phyloP scores from a whole-genome alignment of 2,797 vertebrate species.

The Sardinella longiceps region DNA sequence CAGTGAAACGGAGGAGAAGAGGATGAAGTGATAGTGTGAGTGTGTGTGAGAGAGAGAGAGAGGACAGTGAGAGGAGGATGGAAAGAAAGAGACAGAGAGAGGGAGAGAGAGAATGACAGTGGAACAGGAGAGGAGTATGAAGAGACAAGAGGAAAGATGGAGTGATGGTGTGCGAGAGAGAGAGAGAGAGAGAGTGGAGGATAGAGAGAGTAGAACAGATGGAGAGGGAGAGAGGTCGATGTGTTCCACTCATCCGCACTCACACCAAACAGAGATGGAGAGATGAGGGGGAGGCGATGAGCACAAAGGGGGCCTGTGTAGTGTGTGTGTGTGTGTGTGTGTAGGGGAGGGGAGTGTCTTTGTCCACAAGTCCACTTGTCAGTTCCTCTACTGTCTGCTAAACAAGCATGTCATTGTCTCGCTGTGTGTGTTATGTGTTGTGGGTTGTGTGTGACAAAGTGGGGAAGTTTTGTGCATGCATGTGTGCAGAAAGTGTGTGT shows the following conservation, averaged over 20 bases:
- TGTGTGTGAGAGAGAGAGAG: slow-evolving; percentile 27
- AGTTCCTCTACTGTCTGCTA: slow-evolving; percentile 49
- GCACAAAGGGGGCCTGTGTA: background rate
- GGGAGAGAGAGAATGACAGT: background rate
- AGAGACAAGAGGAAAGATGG: background rate
- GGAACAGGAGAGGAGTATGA: background rate
- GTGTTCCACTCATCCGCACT: background rate
- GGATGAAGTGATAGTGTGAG: slow-evolving; percentile 6
- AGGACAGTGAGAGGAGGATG: too few relatives aligned
- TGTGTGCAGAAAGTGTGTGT: slow-evolving; percentile 10
- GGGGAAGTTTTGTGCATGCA: background rate
- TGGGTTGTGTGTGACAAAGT: background rate
- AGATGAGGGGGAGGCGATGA: slow-evolving; percentile 12
- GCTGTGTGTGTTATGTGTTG: background rate
- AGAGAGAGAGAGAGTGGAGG: background rate
- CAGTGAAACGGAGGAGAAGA: background rate
- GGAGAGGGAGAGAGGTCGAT: slow-evolving; percentile 16
- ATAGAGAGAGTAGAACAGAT: background rate
- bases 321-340: slow-evolving; percentile 29
- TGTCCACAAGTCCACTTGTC: slow-evolving; percentile 57
- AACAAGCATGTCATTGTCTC: slow-evolving; percentile 50
- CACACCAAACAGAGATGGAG: background rate
- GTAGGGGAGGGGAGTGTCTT: slow-evolving; percentile 27
- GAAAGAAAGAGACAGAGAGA: slow-evolving; percentile 18
- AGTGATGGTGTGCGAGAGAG: background rate